phyloP scores from a whole-genome alignment of 92 coral and sea anemone species.

The Siderastrea siderea region DNA sequence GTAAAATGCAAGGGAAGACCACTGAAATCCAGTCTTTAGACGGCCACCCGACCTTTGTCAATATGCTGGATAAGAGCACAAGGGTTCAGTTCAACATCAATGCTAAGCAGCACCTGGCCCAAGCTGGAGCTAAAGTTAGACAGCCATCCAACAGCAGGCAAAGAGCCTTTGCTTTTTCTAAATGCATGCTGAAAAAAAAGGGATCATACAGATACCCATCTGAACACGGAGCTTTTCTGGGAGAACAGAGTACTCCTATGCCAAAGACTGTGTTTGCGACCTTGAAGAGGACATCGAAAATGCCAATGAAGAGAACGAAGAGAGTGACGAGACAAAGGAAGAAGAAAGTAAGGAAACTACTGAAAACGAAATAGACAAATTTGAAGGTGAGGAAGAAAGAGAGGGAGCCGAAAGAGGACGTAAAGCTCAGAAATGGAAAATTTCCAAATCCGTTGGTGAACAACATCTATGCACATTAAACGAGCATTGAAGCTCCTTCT shows the following conservation, averaged over 20 bases:
- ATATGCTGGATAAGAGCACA: constrained; percentile 36
- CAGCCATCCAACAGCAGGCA: constrained; percentile 25
- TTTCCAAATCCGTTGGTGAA: no score
- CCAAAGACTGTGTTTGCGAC: not conserved
- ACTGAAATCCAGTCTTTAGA: constrained; percentile 42
- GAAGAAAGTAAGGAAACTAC: no score
- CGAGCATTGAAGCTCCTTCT: no score
- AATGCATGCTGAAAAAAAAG: not conserved
- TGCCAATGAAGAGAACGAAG: no score
- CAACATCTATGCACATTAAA: no score
- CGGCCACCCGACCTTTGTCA: constrained; percentile 42
- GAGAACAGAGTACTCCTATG: constrained; percentile 3
- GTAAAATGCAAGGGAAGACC: constrained; percentile 56
- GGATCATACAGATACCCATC: constrained; percentile 20
- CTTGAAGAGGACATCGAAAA: not conserved
- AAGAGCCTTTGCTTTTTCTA: constrained; percentile 25
- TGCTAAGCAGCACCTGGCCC: constrained; percentile 35
- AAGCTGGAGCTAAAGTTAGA: constrained; percentile 41
- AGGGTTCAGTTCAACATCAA: constrained; percentile 48
- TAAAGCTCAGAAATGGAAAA: no score
- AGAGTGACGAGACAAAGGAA: not conserved
- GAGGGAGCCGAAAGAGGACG: no score
- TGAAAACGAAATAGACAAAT: no score
- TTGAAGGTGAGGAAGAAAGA: not conserved
- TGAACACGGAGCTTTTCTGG: not conserved